Percentiles rank a stretch among this genome's conserved stretches.
Evolutionary conservation across 2,113 vertebrate genomes (phyloP).

Genomic region (Corydoras maculifer): DNA sequence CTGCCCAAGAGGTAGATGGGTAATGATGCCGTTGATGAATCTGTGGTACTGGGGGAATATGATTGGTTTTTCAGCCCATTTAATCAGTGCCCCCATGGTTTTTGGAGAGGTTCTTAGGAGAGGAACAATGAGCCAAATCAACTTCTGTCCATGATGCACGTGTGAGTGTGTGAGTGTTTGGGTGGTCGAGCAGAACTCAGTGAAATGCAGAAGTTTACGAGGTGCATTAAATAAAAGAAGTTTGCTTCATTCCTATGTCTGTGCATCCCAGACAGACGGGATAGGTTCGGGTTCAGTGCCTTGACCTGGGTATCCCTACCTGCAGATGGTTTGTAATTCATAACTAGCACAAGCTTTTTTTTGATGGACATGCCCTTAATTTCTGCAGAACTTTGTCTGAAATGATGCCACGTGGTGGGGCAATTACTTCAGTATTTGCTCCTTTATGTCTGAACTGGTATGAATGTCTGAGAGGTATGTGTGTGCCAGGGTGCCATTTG

Average conservation of each 20-base stretch:
- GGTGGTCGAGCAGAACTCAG: background rate
- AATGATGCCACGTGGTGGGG: too few species aligned
- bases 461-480: too few species aligned
- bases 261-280: background rate
- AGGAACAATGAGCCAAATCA: slow-evolving; percentile 17
- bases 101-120: background rate
- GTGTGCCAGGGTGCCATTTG: too few species aligned
- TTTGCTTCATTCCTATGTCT: background rate
- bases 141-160: background rate
- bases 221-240: background rate
- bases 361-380: too few species aligned
- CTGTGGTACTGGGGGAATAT: background rate
- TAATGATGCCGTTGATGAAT: slow-evolving; percentile 26
- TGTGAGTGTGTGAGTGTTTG: background rate
- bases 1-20: slow-evolving; percentile 34
- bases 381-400: too few species aligned
- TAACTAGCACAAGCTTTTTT: too few species aligned
- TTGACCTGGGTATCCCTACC: too few species aligned
- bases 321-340: too few species aligned
- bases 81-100: slow-evolving; percentile 12
- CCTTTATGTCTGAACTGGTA: too few species aligned
- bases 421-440: too few species aligned
- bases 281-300: too few species aligned
- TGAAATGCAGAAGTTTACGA: background rate
- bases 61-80: slow-evolving; percentile 21